Percentiles rank a stretch among this genome's conserved stretches.
phyloP scores from a whole-genome alignment of 2,797 vertebrate genomes.

The Enteromius viviparus region DNA sequence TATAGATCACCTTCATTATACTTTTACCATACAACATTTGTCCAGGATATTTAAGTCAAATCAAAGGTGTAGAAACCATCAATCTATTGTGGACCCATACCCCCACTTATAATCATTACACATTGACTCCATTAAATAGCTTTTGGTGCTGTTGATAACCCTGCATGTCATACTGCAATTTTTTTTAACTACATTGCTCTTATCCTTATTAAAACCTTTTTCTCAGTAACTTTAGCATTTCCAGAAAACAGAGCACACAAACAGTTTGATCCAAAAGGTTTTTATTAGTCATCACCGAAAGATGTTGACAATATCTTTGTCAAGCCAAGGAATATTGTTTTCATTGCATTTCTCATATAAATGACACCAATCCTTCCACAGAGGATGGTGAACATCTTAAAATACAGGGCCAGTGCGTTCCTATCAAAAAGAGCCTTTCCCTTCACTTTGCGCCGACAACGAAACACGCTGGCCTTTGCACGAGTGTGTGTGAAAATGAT shows the following conservation, averaged over 20 bases:
- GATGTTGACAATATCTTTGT: slow-evolving; percentile 57
- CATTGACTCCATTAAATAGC: not conserved
- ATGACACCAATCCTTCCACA: slow-evolving; percentile 60
- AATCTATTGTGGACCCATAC: not conserved
- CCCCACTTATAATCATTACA: not conserved
- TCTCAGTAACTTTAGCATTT: not conserved
- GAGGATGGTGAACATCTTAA: slow-evolving; percentile 54
- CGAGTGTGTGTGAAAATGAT: slow-evolving; percentile 52
- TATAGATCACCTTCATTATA: not conserved
- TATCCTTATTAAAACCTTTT: no score
- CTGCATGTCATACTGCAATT: not conserved
- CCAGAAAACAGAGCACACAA: not conserved
- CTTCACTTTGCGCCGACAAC: slow-evolving; percentile 28
- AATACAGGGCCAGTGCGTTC: slow-evolving; percentile 52
- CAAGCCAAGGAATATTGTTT: slow-evolving; percentile 52
- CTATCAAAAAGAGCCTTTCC: slow-evolving; percentile 42
- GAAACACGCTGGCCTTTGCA: slow-evolving; percentile 50
- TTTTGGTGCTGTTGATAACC: not conserved
- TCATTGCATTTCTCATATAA: slow-evolving; percentile 55
- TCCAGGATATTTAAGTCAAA: not conserved
- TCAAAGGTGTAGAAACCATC: not conserved
- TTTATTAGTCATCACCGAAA: slow-evolving; percentile 72
- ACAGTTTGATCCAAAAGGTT: slow-evolving; percentile 68
- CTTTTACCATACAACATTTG: not conserved
- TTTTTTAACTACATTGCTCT: not conserved